These are phyloP conservation scores for Tetramorium bicarinatum DNA, from an alignment of 2,888 invertebrate species.

Conservation along the genomic window DNA sequence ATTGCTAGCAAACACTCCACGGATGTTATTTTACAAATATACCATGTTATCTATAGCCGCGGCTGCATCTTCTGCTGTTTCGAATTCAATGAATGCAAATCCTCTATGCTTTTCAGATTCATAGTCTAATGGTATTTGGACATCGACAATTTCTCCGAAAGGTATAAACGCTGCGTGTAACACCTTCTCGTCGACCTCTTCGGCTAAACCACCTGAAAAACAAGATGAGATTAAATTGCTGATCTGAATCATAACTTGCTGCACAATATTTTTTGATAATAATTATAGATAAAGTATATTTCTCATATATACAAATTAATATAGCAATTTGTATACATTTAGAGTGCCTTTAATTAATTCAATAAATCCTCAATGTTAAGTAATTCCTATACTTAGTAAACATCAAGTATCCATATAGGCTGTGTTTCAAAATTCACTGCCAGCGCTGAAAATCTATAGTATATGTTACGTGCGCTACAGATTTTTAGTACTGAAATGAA, in stretches of 20 bases:
- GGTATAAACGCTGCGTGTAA: constrained; percentile 99
- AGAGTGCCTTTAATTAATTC: background rate
- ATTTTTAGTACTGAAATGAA: no score
- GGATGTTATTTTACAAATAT: constrained; percentile 60
- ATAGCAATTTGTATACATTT: background rate
- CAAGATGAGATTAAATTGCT: constrained; percentile 20
- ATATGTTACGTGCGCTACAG: no score
- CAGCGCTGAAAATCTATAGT: no score
- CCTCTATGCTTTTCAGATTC: constrained; percentile 98
- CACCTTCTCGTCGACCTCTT: constrained; percentile 98
- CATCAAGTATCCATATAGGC: no score
- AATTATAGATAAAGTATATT: background rate
- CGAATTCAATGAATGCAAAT: constrained; percentile 99
- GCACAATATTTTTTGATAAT: background rate
- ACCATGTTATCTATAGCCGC: constrained; percentile 99
- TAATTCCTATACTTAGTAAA: background rate
- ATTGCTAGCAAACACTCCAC: constrained; percentile 39
- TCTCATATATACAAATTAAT: background rate
- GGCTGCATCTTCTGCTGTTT: constrained; percentile 98
- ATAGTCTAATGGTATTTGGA: constrained; percentile 99
- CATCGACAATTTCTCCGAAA: constrained; percentile 99
- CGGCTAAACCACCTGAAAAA: constrained; percentile 91
- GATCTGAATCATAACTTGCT: background rate
- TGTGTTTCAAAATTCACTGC: no score
- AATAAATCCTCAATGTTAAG: background rate